phyloP scores from a whole-genome alignment of 2,113 vertebrate genomes.

The Machaerirhynchus nigripectus region DNA sequence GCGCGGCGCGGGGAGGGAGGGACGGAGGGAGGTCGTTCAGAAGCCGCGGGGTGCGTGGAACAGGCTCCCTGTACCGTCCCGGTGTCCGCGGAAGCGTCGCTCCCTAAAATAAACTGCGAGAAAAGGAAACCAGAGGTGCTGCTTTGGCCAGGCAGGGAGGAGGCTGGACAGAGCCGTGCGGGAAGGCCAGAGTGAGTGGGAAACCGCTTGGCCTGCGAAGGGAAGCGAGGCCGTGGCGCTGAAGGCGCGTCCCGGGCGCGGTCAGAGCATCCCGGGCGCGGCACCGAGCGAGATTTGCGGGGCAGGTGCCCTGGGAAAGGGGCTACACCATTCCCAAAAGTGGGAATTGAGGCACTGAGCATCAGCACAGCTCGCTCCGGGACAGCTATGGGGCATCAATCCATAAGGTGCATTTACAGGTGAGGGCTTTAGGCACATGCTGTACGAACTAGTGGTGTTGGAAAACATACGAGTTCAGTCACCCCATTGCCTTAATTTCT shows the following conservation, averaged over 20 bases:
- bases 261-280: neutral
- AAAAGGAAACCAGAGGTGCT: fast-evolving
- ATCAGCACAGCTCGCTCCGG: fast-evolving
- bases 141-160: neutral
- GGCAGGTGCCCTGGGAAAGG: neutral
- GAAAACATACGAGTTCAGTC: neutral
- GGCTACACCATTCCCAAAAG: fast-evolving
- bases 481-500: fast-evolving
- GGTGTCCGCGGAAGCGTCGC: neutral
- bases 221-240: fast-evolving
- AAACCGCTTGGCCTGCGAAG: fast-evolving
- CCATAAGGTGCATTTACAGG: fast-evolving
- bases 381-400: fast-evolving
- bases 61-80: fast-evolving
- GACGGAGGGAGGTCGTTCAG: fast-evolving
- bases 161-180: fast-evolving
- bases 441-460: fast-evolving
- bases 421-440: neutral
- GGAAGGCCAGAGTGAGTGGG: neutral
- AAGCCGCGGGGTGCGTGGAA: neutral
- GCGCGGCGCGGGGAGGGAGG: neutral
- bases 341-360: fast-evolving
- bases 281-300: neutral
- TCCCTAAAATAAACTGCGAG: fast-evolving
- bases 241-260: neutral